Evolutionary conservation across 2,888 invertebrate genomes (phyloP).

Genomic region (Julus scandinavius): DNA sequence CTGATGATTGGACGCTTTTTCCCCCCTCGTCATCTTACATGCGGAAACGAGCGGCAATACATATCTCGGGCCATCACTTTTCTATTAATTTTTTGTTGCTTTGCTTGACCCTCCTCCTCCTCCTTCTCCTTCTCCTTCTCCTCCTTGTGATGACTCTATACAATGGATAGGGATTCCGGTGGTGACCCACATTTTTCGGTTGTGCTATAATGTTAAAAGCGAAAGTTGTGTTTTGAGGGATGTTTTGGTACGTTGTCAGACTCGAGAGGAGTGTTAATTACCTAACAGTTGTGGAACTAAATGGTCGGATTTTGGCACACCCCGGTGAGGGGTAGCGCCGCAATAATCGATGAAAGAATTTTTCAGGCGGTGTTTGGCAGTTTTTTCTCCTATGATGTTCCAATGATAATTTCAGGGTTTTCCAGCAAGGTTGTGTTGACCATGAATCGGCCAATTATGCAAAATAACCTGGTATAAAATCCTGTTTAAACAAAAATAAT

Average conservation of each 20-base stretch:
- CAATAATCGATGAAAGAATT: neutral
- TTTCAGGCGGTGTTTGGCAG: neutral
- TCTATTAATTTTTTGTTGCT: neutral
- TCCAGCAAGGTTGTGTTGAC: too few species aligned
- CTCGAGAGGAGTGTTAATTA: neutral
- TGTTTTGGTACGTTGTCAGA: neutral
- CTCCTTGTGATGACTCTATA: neutral
- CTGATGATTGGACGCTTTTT: neutral
- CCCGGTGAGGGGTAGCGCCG: neutral
- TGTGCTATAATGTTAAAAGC: neutral
- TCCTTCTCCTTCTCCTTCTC: too few species aligned
- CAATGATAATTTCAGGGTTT: too few species aligned
- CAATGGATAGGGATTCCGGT: neutral
- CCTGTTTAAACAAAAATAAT: too few species aligned
- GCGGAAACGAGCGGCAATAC: slow-evolving; percentile 8
- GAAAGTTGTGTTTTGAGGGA: slow-evolving; percentile 20
- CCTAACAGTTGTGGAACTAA: neutral
- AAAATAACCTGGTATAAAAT: too few species aligned
- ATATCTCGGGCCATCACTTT: neutral
- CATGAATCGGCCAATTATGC: too few species aligned
- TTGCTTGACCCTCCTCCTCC: neutral
- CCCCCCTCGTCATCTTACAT: neutral
- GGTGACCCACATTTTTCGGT: neutral
- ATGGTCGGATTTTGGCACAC: neutral
- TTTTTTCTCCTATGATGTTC: neutral